phyloP scores from a whole-genome alignment of 2,113 vertebrate species.

The Apistogramma diplotaenia region DNA sequence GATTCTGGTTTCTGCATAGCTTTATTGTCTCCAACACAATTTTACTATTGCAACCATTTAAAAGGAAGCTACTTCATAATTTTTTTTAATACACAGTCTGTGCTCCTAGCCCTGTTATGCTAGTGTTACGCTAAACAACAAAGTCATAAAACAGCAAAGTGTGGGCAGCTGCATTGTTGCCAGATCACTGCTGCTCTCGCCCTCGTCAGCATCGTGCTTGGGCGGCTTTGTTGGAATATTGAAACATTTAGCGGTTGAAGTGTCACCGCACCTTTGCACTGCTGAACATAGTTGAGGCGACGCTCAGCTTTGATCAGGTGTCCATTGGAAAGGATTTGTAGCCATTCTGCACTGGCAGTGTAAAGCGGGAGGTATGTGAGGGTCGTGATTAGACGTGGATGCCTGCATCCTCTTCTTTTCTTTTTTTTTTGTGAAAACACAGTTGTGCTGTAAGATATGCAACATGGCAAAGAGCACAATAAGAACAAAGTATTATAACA shows the following conservation, averaged over 20 bases:
- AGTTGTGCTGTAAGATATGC: background rate
- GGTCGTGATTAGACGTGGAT: background rate
- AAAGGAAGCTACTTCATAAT: background rate
- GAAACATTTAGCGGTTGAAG: background rate
- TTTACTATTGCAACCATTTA: background rate
- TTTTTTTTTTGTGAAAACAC: background rate
- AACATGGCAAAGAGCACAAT: background rate
- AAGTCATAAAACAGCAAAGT: background rate
- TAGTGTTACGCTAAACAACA: background rate
- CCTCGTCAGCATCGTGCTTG: background rate
- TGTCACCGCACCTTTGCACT: background rate
- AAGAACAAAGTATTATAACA: background rate
- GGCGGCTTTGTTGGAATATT: background rate
- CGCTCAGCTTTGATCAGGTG: background rate
- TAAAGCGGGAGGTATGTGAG: background rate
- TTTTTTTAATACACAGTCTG: background rate
- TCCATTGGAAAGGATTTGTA: background rate
- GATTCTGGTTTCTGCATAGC: rapidly evolving
- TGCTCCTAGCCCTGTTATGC: background rate
- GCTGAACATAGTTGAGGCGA: background rate
- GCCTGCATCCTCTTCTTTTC: background rate
- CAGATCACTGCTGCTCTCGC: background rate
- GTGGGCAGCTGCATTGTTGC: background rate
- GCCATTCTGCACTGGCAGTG: background rate
- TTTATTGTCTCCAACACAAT: background rate